phyloP scores from a whole-genome alignment of 2,113 vertebrate species.

The Leucopsar rothschildi region DNA sequence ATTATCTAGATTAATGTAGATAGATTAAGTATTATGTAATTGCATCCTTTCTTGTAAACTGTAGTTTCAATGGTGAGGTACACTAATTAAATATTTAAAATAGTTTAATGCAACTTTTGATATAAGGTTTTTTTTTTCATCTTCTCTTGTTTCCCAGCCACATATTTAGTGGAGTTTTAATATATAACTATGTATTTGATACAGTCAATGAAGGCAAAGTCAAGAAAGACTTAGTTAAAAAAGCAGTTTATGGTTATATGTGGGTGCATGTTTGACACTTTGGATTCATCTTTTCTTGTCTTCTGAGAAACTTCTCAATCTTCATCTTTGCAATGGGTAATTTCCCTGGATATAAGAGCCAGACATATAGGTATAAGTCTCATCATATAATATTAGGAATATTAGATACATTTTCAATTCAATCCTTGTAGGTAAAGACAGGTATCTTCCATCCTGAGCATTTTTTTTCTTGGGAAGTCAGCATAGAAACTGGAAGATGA shows the following conservation, averaged over 20 bases:
- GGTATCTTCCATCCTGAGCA: not conserved
- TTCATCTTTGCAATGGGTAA: not conserved
- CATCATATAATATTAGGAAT: not conserved
- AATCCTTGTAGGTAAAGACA: not conserved
- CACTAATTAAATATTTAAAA: not conserved
- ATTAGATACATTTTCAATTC: not conserved
- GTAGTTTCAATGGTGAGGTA: not conserved
- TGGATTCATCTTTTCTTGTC: not conserved
- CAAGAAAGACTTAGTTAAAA: not conserved
- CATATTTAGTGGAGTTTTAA: not conserved
- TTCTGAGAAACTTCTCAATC: not conserved
- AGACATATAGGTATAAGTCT: not conserved
- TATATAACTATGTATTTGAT: not conserved
- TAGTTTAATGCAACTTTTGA: not conserved
- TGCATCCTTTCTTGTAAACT: not conserved
- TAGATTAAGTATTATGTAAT: not conserved
- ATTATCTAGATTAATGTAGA: not conserved
- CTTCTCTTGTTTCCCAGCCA: not conserved
- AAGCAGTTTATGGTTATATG: not conserved
- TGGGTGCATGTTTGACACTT: not conserved
- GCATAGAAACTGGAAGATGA: not conserved
- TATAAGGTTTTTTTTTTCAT: rapidly evolving
- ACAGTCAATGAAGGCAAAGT: not conserved
- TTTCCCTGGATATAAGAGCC: not conserved
- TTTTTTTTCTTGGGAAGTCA: not conserved